Evolutionary conservation across 2,797 vertebrate genomes (phyloP), one percentile per base, ranked within the genome.

Genomic region (Aphelocoma californica): DNA sequence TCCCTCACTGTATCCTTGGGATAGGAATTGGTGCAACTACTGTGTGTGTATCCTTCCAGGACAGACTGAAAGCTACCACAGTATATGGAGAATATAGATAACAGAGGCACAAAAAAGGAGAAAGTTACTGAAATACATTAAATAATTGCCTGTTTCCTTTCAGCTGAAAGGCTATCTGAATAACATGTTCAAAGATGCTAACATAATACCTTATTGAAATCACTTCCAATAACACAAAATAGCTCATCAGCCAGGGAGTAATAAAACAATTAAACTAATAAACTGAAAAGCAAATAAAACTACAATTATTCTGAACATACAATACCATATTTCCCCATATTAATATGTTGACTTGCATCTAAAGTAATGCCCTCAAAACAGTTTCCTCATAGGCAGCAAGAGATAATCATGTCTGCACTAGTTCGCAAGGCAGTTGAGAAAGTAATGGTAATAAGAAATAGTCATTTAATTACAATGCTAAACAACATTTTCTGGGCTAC

Each of bases 251-350:
- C 40, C 32, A 93, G 45, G 51, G 26, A 95, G 26, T 91, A 96
- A 95, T 88, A 91, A 95, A 90, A 92, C 40, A 85, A 97, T 93
- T 95, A 95, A 93, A 95, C 29, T 58, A 92, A 86, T 84, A 94
- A 89, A 90, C 61, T 65, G 62, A 80, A 95, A 96, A 75, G 57
- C 60, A 97, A 95, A 93, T 94, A 92, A 96, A 97, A 51, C 31
- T 84, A 54, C 57, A 92, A 64, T 94, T 96, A 89, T 75, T 94
- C 81, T 86, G 34, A 92, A 93, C 61, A 83, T 50, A 82, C 12
- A 26, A 10, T 77, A 56, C 31, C 5, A 6, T 94, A 91, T 93
- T 90, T 93, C 73, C 50, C 32, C 42, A 48, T 79, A 92, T 94
- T 87, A 93, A 24, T 87, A 12, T 25, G 36, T 48, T 94, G 38